phyloP scores from a whole-genome alignment of 2,797 vertebrate genomes.

The Linurgus olivaceus region DNA sequence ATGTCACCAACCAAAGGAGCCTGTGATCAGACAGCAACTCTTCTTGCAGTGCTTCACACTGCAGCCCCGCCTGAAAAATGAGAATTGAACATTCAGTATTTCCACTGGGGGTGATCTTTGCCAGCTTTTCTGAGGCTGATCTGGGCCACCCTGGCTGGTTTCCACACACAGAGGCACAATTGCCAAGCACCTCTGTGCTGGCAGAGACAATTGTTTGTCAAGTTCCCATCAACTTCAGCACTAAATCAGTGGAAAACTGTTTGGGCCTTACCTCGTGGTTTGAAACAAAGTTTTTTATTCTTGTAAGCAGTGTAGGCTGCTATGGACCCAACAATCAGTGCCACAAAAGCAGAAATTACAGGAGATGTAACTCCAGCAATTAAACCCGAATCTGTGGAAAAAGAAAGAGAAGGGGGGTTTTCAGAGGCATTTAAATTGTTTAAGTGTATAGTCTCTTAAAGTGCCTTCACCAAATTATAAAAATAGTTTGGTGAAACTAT shows the following conservation, averaged over 20 bases:
- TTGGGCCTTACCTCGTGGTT: conserved; percentile 38
- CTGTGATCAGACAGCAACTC: background rate
- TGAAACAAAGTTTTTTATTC: conserved; percentile 53
- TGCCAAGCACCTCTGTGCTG: background rate
- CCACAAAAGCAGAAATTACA: conserved; percentile 62
- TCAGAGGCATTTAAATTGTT: background rate
- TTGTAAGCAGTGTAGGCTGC: conserved; percentile 49
- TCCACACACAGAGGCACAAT: background rate
- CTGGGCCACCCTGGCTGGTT: background rate
- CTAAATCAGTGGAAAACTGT: background rate
- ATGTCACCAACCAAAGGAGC: background rate
- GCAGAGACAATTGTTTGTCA: background rate
- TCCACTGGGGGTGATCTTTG: background rate
- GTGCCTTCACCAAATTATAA: background rate
- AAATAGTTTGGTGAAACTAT: background rate
- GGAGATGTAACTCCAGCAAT: conserved; percentile 72
- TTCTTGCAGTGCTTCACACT: conserved; percentile 7
- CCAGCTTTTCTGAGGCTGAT: background rate
- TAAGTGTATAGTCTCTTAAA: background rate
- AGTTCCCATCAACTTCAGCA: background rate
- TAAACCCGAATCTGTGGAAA: conserved; percentile 44
- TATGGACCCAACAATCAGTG: conserved; percentile 55
- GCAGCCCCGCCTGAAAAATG: conserved; percentile 33
- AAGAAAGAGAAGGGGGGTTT: background rate
- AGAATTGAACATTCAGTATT: background rate